These are phyloP conservation scores for Danionella dracula DNA, from an alignment of 2,797 vertebrate species.

Conservation along the genomic window DNA sequence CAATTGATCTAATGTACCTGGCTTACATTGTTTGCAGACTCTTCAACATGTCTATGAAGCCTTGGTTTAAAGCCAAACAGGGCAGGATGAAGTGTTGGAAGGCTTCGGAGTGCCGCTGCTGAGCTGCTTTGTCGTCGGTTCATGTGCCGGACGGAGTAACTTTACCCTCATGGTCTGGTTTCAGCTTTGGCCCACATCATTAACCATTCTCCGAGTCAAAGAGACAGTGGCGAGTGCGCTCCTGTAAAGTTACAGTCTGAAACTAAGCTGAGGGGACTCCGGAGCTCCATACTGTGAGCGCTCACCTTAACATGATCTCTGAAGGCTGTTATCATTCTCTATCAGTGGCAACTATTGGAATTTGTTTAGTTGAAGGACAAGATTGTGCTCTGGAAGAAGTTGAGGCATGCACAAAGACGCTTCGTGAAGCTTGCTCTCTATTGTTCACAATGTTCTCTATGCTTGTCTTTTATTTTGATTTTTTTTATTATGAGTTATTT, in stretches of 20 bases:
- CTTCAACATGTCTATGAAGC: neutral
- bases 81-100: neutral
- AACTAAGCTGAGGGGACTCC: neutral
- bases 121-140: conserved; percentile 18
- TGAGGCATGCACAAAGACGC: too few species aligned
- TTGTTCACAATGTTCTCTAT: too few species aligned
- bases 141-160: conserved; percentile 29
- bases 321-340: too few species aligned
- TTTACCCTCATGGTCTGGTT: conserved; percentile 33
- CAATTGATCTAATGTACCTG: too few species aligned
- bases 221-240: conserved; percentile 13
- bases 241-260: conserved; percentile 5
- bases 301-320: too few species aligned
- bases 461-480: too few species aligned
- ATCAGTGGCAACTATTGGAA: too few species aligned
- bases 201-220: conserved; percentile 32
- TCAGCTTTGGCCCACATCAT: conserved; percentile 28
- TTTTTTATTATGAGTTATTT: too few species aligned
- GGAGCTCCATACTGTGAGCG: neutral
- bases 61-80: neutral
- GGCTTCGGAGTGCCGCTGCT: neutral
- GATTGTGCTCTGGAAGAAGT: too few species aligned
- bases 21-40: too few species aligned
- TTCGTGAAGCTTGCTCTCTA: too few species aligned
- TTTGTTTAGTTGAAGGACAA: too few species aligned